phyloP scores from a whole-genome alignment of 2,797 vertebrate species.

The Amazona finschi region DNA sequence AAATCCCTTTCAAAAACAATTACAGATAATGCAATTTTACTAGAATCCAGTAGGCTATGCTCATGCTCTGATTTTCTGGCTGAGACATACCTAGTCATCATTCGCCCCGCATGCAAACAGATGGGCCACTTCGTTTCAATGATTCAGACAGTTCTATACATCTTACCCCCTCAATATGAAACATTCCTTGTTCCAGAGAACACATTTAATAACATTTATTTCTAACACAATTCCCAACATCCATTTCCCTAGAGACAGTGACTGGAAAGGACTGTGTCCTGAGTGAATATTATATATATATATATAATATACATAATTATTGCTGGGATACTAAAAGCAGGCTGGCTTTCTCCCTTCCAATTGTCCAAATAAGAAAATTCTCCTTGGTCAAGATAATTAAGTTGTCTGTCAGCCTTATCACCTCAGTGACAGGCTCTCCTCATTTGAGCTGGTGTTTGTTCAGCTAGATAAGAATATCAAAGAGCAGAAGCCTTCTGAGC shows the following conservation, averaged over 20 bases:
- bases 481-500: background rate
- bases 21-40: constrained; percentile 30
- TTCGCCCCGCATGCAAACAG: background rate
- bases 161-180: background rate
- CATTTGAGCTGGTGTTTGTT: background rate
- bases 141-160: background rate
- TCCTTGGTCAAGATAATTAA: constrained; percentile 37
- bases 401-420: constrained; percentile 48
- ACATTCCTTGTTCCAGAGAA: background rate
- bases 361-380: constrained; percentile 3
- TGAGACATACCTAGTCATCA: constrained; percentile 12
- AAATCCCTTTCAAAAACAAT: background rate
- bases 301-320: constrained; percentile 12
- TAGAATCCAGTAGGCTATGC: constrained; percentile 66
- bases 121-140: background rate
- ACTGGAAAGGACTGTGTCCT: background rate
- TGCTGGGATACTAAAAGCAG: background rate
- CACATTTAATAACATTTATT: constrained; percentile 10
- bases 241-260: background rate
- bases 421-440: background rate
- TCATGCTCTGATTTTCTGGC: constrained; percentile 60
- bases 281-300: background rate
- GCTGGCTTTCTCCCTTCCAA: background rate
- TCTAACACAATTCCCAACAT: background rate
- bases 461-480: background rate